Base-by-base conservation (phyloP, 2,797 vertebrate genomes). In the Micromesistius poutassou region DNA sequence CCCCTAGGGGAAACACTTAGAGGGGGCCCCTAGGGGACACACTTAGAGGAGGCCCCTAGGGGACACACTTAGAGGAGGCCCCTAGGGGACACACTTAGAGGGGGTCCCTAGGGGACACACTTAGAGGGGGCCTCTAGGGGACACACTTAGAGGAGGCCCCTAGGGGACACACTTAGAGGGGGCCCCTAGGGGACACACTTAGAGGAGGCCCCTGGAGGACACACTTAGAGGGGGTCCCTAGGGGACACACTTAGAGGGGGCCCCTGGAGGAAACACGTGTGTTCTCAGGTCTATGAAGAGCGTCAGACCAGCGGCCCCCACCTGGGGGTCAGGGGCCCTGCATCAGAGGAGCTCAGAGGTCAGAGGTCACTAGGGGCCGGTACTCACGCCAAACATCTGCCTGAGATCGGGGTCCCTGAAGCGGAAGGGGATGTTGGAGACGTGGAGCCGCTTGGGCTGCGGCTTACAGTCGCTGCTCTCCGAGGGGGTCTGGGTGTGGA, bases 361-460 rank as follows among this genome's bases (percentile, higher is more conserved):
- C 33, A 35, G 33, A 36, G 10, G 80, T 12, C 25, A 16, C 5
- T 8, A 8, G 12, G 71, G 30, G 30, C 30, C 14, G 2, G 14
- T 36, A 96, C 96, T 96, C 92, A 98, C 97, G 73, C 97, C 97
- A 89, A 98, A 98, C 96, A 98, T 98, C 95, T 98, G 97, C 91
- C 97, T 96, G 92, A 98, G 97, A 88, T 98, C 97, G 75, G 96
- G 96, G 89, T 98, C 97, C 89, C 97, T 95, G 90, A 98, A 98
- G 92, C 97, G 95, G 95, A 98, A 98, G 76, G 97, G 97, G 93
- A 98, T 98, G 93, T 98, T 98, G 93, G 97, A 98, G 86, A 98
- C 96, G 1, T 98, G 97, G 78, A 98, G 97, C 90, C 97, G 90
- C 90, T 98, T 98, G 46, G 97, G 97, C 87, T 98, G 97, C 79